These are phyloP conservation scores for Callospermophilus lateralis DNA, from an alignment of 2,113 vertebrate genomes.

Conservation along the genomic window DNA sequence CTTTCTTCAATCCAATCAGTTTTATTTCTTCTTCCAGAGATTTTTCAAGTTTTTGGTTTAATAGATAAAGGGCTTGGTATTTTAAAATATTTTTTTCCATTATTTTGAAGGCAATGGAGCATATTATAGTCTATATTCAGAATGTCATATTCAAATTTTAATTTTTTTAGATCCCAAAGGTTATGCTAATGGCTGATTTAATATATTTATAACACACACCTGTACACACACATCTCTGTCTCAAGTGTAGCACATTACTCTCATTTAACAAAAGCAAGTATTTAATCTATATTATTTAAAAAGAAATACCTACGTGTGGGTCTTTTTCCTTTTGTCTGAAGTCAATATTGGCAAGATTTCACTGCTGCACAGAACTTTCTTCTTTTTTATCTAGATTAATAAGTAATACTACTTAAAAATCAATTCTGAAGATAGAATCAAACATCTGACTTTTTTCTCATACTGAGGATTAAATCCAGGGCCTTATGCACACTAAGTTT, in stretches of 20 bases:
- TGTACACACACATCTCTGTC: background rate
- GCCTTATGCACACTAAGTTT: background rate
- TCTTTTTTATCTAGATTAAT: conserved; percentile 85
- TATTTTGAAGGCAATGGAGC: background rate
- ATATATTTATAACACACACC: too few species aligned
- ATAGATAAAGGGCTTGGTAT: background rate
- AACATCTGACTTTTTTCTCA: conserved; percentile 36
- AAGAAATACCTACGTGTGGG: conserved; percentile 79
- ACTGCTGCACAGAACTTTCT: conserved; percentile 65
- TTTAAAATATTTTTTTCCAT: conserved; percentile 45
- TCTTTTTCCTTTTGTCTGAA: conserved; percentile 81
- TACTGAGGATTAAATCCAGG: background rate
- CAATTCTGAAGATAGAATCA: conserved; percentile 49
- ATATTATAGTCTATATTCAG: background rate
- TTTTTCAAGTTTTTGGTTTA: conserved; percentile 32
- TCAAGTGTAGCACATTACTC: conserved; percentile 3
- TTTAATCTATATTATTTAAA: conserved; percentile 46
- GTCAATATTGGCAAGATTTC: conserved; percentile 75
- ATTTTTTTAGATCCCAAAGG: conserved; percentile 6
- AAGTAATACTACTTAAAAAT: conserved; percentile 71
- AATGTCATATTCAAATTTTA: conserved; percentile 12
- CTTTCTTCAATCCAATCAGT: conserved; percentile 44
- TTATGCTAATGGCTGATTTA: conserved; percentile 39
- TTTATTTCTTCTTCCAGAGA: conserved; percentile 26
- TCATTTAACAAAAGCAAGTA: conserved; percentile 50